A percentile compares a stretch with the other conserved stretches of the same genome.
These are phyloP conservation scores for Elegia similella DNA, from an alignment of 2,888 invertebrate species.

Conservation along the genomic window DNA sequence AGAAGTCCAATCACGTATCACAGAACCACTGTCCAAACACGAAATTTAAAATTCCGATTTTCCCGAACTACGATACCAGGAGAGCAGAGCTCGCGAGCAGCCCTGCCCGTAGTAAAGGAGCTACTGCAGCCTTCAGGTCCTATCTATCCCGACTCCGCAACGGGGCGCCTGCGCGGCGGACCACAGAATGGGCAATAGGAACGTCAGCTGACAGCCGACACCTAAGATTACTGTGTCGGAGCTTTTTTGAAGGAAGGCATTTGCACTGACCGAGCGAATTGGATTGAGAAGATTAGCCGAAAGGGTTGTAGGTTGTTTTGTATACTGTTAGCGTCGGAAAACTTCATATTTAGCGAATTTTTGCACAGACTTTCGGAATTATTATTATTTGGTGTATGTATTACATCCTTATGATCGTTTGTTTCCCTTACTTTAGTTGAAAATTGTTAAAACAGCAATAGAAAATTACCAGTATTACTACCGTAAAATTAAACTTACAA, in stretches of 20 bases:
- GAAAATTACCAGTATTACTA: too few species aligned
- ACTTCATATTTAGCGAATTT: too few species aligned
- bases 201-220: conserved; percentile 67
- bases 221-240: conserved; percentile 74
- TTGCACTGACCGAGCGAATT: background rate
- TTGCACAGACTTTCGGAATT: too few species aligned
- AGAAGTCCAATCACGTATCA: background rate
- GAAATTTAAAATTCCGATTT: conserved; percentile 7
- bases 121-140: conserved; percentile 42
- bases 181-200: conserved; percentile 36
- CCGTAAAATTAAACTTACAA: too few species aligned
- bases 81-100: conserved; percentile 31
- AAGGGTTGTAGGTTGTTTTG: too few species aligned
- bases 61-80: background rate
- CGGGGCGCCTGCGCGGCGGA: conserved; percentile 56
- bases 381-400: too few species aligned
- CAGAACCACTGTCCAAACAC: conserved; percentile 8
- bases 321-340: too few species aligned
- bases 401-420: too few species aligned
- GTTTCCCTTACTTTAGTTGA: too few species aligned
- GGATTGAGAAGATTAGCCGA: background rate
- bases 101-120: conserved; percentile 40
- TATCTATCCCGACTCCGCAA: conserved; percentile 63
- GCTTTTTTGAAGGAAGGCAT: conserved; percentile 36
- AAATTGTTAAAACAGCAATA: too few species aligned